Evolutionary conservation across 1,140 invertebrate species (phyloP).

Genomic region (Drosophila takahashii): DNA sequence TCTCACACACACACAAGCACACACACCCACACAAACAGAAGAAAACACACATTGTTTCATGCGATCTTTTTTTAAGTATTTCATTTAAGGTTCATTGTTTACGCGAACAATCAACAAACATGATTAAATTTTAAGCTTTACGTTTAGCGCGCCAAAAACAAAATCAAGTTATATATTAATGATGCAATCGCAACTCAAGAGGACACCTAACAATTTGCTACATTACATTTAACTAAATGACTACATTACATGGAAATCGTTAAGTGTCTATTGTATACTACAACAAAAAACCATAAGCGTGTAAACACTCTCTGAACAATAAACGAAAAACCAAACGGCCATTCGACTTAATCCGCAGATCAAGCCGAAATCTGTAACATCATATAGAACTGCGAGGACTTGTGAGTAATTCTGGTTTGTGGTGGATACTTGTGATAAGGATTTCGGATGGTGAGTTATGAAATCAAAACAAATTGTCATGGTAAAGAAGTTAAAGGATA

Average conservation of each 20-base stretch:
- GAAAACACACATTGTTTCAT: constrained; percentile 67
- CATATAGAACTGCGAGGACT: constrained; percentile 3
- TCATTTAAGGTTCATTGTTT: constrained; percentile 78
- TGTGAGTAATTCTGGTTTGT: neutral
- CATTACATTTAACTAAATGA: constrained; percentile 61
- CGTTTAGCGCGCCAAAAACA: constrained; percentile 79
- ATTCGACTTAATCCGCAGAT: constrained; percentile 53
- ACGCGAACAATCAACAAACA: constrained; percentile 62
- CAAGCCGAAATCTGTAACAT: constrained; percentile 29
- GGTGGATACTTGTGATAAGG: neutral
- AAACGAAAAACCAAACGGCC: constrained; percentile 55
- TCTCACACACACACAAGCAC: constrained; percentile 51
- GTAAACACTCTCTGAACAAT: constrained; percentile 61
- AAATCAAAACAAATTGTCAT: neutral
- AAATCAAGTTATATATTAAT: constrained; percentile 68
- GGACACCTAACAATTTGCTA: constrained; percentile 48
- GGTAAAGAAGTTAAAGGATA: no score
- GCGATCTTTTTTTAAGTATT: constrained; percentile 80
- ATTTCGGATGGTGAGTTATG: neutral
- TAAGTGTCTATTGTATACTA: constrained; percentile 71
- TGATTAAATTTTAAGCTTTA: constrained; percentile 78
- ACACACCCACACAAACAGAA: constrained; percentile 38
- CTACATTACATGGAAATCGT: constrained; percentile 51
- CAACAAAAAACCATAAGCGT: constrained; percentile 43
- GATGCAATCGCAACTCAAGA: constrained; percentile 63